Evolutionary conservation across 2,797 vertebrate genomes (phyloP).

Genomic region (Danio tinwini): DNA sequence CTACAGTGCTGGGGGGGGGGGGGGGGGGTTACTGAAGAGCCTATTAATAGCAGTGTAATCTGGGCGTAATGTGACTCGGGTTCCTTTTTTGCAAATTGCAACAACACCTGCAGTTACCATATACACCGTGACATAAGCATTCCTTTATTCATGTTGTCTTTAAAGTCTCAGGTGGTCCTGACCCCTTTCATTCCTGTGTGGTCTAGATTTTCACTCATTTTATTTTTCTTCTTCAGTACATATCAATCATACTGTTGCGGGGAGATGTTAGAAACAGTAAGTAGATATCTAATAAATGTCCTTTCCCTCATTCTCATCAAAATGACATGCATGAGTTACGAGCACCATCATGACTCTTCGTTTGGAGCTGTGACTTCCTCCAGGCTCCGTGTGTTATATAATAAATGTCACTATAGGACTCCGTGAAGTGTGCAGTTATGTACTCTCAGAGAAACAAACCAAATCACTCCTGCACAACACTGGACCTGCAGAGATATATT

Average conservation of each 20-base stretch:
- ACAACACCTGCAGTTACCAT: constrained; percentile 16
- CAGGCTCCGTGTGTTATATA: neutral
- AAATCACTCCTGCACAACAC: neutral
- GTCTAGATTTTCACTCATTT: neutral
- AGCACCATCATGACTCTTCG: neutral
- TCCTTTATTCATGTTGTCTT: constrained; percentile 17
- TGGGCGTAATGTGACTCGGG: constrained; percentile 49
- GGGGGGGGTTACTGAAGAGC: constrained; percentile 46
- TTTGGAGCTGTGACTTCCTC: constrained; percentile 21
- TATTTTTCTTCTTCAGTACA: neutral
- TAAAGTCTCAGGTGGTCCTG: neutral
- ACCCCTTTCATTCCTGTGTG: neutral
- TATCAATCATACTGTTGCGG: neutral
- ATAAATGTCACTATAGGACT: constrained; percentile 6
- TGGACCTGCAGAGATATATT: neutral
- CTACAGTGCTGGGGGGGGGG: constrained; percentile 45
- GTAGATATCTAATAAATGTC: neutral
- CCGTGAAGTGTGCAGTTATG: neutral
- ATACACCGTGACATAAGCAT: constrained; percentile 5
- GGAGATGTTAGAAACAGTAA: constrained; percentile 3
- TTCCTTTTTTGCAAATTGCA: constrained; percentile 52
- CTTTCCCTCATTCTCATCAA: neutral
- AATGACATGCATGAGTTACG: neutral
- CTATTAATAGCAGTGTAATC: constrained; percentile 62
- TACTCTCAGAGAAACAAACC: neutral